Base-by-base conservation (phyloP, 2,888 invertebrate genomes). In the Timema podura region DNA sequence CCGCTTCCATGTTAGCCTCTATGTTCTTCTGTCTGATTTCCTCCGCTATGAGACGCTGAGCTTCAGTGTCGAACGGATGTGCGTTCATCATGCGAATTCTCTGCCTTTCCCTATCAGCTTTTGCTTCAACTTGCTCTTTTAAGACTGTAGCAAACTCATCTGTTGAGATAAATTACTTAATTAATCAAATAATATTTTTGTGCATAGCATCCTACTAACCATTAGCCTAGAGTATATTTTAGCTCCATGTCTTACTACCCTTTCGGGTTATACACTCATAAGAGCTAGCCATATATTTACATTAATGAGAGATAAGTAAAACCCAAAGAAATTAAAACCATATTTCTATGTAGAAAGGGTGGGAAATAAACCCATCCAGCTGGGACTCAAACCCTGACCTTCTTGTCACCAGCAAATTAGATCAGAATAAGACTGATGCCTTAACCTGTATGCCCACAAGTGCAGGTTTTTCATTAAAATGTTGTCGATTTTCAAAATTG, bases 1-100 rank as follows among this genome's bases (percentile, higher is more conserved):
- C 98, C 0, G 96, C 95, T 80, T 98, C 96, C 97, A 98, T 98
- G 79, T 98, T 98, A 0, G 95, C 94, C 81, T 98, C 95, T 74
- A 98, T 96, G 81, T 98, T 98, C 80, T 96, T 93, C 78, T 92
- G 95, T 76, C 92, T 87, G 74, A 98, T 98, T 83, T 97, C 96
- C 80, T 97, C 96, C 5, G 96, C 97, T 76, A 98, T 98, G 78
- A 96, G 86, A 73, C 92, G 86, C 81, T 98, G 98, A 0, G 96
- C 95, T 81, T 96, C 96, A 0, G 94, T 91, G 82, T 97, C 96
- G 80, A 98, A 97, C 0, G 97, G 97, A 84, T 97, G 93, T 0
- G 96, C 95, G 77, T 91, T 91, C 84, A 97, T 87, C 89, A 98
- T 92, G 77, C 93, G 88, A 68, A 94, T 84, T 78, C 92, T 85